Conservation (phyloP, 1,140 invertebrate species). For the Saccostrea echinata region DNA sequence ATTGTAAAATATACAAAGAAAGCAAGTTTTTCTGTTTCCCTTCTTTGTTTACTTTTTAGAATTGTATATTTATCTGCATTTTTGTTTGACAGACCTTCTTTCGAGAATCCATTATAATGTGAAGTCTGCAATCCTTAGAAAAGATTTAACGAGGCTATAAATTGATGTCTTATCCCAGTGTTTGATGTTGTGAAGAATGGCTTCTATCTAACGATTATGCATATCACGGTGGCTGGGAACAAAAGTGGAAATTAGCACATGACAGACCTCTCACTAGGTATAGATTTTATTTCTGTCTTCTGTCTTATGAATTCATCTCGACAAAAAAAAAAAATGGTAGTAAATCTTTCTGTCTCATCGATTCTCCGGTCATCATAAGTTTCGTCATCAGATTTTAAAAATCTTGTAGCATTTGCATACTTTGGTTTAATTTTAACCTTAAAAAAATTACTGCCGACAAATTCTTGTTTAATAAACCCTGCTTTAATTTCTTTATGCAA, state of each 20-base stretch:
- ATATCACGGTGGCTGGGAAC: not conserved
- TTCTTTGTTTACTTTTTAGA: not conserved
- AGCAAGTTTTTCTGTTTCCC: not conserved
- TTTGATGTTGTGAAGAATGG: not conserved
- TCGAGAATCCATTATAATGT: not conserved
- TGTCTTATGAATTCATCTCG: too few species aligned
- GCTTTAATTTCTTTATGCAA: too few species aligned
- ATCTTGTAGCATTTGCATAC: too few species aligned
- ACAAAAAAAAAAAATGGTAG: too few species aligned
- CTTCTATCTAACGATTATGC: not conserved
- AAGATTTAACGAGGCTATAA: slow-evolving; percentile 26
- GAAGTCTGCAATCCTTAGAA: not conserved
- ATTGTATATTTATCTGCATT: slow-evolving; percentile 7
- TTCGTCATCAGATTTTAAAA: too few species aligned
- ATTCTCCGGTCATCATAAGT: too few species aligned
- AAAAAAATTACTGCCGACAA: too few species aligned
- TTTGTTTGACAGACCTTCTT: slow-evolving; percentile 6
- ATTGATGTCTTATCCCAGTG: slow-evolving; percentile 14
- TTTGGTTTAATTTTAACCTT: too few species aligned
- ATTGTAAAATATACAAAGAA: slow-evolving; percentile 27
- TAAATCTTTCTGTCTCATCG: too few species aligned
- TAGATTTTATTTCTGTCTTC: not conserved
- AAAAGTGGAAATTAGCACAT: not conserved
- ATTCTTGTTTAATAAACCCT: too few species aligned
- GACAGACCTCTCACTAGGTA: not conserved